Percentiles rank a stretch among this genome's conserved stretches.
Conservation (phyloP, 2,888 invertebrate species). For the Mythimna albipuncta region DNA sequence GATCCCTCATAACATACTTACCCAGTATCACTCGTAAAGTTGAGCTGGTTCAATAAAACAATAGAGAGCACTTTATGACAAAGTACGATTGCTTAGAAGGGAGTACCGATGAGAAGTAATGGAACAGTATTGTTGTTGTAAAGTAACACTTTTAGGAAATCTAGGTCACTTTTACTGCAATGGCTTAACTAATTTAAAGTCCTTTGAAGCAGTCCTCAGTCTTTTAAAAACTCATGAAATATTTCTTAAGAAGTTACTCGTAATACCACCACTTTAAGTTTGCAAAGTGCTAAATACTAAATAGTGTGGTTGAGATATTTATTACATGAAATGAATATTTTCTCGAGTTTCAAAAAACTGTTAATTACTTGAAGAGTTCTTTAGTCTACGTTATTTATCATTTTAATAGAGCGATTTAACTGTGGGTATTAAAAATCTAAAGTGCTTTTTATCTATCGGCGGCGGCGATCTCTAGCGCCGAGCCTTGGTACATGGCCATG, state of each 20-base stretch:
- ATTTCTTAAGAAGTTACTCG: neutral
- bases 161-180: slow-evolving; percentile 5
- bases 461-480: no score
- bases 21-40: neutral
- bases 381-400: neutral
- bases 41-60: neutral
- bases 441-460: no score
- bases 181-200: neutral
- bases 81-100: neutral
- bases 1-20: neutral
- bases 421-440: neutral
- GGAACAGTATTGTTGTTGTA: neutral
- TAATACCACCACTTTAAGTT: slow-evolving; percentile 1
- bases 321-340: slow-evolving; percentile 19
- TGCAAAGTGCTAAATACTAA: slow-evolving; percentile 25
- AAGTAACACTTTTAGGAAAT: neutral
- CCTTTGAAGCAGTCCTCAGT: neutral
- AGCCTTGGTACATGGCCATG: no score
- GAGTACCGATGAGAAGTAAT: neutral
- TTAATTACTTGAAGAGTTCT: neutral
- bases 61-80: neutral
- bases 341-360: slow-evolving; percentile 11
- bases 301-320: slow-evolving; percentile 20
- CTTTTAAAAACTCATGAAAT: slow-evolving; percentile 1
- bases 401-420: neutral